A percentile compares a stretch with the other conserved stretches of the same genome.
Evolutionary conservation across 1,140 invertebrate species (phyloP).

Genomic region (Bombus vancouverensis): DNA sequence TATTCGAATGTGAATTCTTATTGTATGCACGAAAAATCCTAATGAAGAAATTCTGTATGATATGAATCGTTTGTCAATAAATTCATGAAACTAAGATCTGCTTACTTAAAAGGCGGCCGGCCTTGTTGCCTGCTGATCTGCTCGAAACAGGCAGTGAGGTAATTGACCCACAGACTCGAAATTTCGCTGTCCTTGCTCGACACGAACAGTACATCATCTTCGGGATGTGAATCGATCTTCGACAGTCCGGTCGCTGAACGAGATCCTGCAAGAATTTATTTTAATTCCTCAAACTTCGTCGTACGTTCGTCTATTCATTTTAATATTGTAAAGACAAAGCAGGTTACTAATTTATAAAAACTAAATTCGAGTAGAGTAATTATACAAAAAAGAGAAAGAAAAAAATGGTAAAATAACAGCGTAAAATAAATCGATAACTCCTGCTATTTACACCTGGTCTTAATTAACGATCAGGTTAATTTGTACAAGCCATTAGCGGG

Average conservation of each 20-base stretch:
- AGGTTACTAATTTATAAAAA: too few species aligned
- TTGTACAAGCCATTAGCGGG: conserved; percentile 26
- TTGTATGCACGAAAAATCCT: too few species aligned
- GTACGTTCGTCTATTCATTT: not conserved
- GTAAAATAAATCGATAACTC: not conserved
- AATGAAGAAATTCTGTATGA: too few species aligned
- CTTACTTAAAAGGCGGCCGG: conserved; percentile 88
- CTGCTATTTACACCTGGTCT: not conserved
- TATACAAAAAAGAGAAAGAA: not conserved
- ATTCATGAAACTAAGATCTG: too few species aligned
- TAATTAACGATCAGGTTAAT: conserved; percentile 35
- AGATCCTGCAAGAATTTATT: conserved; percentile 73
- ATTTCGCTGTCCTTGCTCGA: conserved; percentile 89
- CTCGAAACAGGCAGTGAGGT: conserved; percentile 90
- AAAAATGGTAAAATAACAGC: not conserved
- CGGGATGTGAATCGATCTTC: conserved; percentile 63
- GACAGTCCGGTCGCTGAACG: conserved; percentile 55
- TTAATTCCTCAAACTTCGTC: not conserved
- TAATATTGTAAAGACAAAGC: too few species aligned
- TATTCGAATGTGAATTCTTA: too few species aligned
- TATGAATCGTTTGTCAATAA: too few species aligned
- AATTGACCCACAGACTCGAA: conserved; percentile 90
- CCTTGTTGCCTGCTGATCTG: conserved; percentile 90
- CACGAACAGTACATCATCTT: conserved; percentile 90
- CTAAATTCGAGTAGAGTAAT: too few species aligned